Conservation (phyloP, 2,888 invertebrate genomes). For the Calameuta filiformis region DNA sequence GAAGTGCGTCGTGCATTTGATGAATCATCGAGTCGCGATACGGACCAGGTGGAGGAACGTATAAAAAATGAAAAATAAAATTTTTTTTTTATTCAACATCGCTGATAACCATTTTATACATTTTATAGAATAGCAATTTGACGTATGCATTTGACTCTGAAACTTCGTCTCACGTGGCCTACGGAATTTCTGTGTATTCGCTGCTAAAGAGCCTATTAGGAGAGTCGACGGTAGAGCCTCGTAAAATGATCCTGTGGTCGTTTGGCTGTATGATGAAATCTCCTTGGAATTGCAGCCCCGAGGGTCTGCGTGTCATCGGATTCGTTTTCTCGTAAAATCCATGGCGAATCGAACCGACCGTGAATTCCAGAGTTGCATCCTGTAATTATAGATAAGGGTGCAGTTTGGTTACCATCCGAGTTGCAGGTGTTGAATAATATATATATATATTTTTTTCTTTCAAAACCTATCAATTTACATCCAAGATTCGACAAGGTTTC, state of each 20-base stretch:
- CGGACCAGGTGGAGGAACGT: background rate
- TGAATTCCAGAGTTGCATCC: background rate
- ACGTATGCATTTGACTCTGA: background rate
- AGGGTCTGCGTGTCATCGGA: conserved; percentile 58
- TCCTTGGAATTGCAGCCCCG: conserved; percentile 31
- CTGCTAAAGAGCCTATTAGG: conserved; percentile 63
- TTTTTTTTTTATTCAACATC: too few species aligned
- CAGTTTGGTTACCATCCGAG: background rate
- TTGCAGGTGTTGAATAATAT: background rate
- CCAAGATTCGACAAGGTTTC: background rate
- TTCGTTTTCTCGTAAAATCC: conserved; percentile 36
- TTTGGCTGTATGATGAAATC: background rate
- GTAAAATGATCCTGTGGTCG: conserved; percentile 42
- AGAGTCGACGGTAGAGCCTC: conserved; percentile 54
- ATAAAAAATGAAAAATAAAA: too few species aligned
- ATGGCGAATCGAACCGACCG: background rate
- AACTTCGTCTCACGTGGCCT: background rate
- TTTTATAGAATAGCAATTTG: too few species aligned
- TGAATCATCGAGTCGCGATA: background rate
- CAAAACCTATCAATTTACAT: background rate
- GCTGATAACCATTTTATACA: too few species aligned
- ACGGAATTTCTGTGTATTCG: background rate
- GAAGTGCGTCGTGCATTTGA: background rate
- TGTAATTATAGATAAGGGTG: background rate
- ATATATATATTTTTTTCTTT: background rate